A percentile compares a stretch with the other conserved stretches of the same genome.
These are phyloP conservation scores for Characodon lateralis DNA, from an alignment of 2,797 vertebrate species.

Conservation along the genomic window DNA sequence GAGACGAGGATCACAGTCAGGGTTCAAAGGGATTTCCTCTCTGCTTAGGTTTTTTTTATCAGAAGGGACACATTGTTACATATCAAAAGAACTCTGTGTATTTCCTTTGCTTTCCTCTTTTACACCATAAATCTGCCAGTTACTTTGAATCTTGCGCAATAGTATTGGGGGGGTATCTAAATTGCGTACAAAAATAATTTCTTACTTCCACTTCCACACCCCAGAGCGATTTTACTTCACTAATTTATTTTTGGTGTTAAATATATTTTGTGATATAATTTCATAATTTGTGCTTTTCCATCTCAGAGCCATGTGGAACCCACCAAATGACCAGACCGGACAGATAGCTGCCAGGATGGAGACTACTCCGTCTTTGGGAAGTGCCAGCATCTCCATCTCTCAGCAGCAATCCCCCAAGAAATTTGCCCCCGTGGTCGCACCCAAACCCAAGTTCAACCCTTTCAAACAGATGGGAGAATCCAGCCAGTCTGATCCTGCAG, in stretches of 20 bases:
- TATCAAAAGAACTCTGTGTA: constrained; percentile 30
- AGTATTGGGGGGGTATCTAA: constrained; percentile 8
- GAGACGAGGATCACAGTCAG: constrained; percentile 25
- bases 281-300: constrained; percentile 5
- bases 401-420: constrained; percentile 96
- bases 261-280: background rate
- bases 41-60: constrained; percentile 35
- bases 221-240: background rate
- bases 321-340: constrained; percentile 84
- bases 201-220: background rate
- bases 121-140: constrained; percentile 14
- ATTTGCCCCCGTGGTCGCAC: constrained; percentile 94
- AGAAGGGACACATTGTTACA: constrained; percentile 39
- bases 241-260: background rate
- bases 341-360: constrained; percentile 94
- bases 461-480: constrained; percentile 82
- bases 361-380: constrained; percentile 91
- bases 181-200: background rate
- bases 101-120: constrained; percentile 29
- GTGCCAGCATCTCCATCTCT: constrained; percentile 93
- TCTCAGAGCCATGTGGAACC: constrained; percentile 90
- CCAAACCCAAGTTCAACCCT: constrained; percentile 97
- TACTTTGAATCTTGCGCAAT: constrained; percentile 28
- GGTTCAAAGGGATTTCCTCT: constrained; percentile 58
- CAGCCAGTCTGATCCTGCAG: constrained; percentile 76